Percentiles rank a stretch among this genome's conserved stretches.
phyloP scores from a whole-genome alignment of 1,140 invertebrate species.

The Drosophila ogumai region DNA sequence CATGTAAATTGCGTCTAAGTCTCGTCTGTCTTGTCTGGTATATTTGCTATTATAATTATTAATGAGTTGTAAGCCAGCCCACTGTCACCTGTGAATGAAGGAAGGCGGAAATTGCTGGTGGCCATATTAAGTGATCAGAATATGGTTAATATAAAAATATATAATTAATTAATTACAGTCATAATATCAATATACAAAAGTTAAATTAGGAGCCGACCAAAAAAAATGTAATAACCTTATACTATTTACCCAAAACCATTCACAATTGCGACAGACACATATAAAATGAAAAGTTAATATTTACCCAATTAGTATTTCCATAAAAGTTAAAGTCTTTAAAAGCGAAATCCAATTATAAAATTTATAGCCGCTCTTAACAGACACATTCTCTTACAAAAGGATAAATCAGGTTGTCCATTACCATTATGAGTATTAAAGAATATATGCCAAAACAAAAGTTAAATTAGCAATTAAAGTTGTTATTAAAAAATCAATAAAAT shows the following conservation, averaged over 20 bases:
- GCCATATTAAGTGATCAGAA: neutral
- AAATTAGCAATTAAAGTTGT: neutral
- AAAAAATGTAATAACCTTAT: too few species aligned
- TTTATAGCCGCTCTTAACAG: neutral
- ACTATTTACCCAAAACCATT: too few species aligned
- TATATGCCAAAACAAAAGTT: neutral
- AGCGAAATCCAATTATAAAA: neutral
- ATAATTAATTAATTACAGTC: neutral
- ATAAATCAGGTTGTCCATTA: neutral
- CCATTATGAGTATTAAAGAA: neutral
- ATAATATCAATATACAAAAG: too few species aligned
- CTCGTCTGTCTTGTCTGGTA: slow-evolving; percentile 11
- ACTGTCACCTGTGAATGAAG: slow-evolving; percentile 1
- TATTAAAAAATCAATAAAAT: neutral
- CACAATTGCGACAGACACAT: neutral
- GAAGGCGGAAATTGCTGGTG: slow-evolving; percentile 6
- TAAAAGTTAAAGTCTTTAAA: neutral
- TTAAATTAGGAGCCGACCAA: too few species aligned
- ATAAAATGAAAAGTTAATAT: neutral
- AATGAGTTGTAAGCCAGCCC: slow-evolving; percentile 29
- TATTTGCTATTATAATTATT: slow-evolving; percentile 7
- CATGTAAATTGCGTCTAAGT: slow-evolving; percentile 50
- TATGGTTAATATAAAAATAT: neutral
- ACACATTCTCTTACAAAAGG: neutral
- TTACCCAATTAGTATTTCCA: neutral